Evolutionary conservation across 2,888 invertebrate genomes (phyloP), one percentile per base, ranked within the genome.

Genomic region (Nemoura dubitans): DNA sequence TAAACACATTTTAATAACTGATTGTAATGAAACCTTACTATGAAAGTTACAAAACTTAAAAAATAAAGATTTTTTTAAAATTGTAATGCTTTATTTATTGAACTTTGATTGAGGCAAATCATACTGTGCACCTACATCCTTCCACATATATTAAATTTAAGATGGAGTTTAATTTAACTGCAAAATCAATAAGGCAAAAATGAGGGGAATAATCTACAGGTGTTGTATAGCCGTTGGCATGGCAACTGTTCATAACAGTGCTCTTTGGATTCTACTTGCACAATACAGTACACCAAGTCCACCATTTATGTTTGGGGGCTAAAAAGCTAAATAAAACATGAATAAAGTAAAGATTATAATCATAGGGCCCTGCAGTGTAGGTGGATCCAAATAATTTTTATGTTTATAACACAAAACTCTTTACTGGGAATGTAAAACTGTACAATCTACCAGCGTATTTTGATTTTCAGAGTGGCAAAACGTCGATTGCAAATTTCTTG

Each of bases 401-500:
- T 77, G 25, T 30, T 27, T 36, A 25, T n/a, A n/a, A n/a, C n/a
- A n/a, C n/a, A n/a, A n/a, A n/a, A n/a, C n/a, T n/a, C n/a, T n/a
- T n/a, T n/a, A n/a, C n/a, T n/a, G n/a, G n/a, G n/a, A n/a, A n/a
- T n/a, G n/a, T n/a, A n/a, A n/a, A n/a, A n/a, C n/a, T n/a, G n/a
- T n/a, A n/a, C n/a, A n/a, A n/a, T n/a, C n/a, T n/a, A n/a, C n/a
- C n/a, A n/a, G n/a, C n/a, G n/a, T n/a, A n/a, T n/a, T n/a, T 29
- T 81, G 29, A 81, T 87, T 93, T 93, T 87, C 91, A 96, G 96
- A 93, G 94, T 91, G 96, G 96, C 0, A 96, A 96, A 92, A 94
- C 95, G 27, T 92, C 92, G 26, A 93, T 96, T 89, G 93, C 95
- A 0, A 96, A 96, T 91, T 95, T 95, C 89, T 91, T 96, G 89